A percentile compares a stretch with the other conserved stretches of the same genome.
Conservation (phyloP, 2,888 invertebrate species). For the Arctia plantaginis region DNA sequence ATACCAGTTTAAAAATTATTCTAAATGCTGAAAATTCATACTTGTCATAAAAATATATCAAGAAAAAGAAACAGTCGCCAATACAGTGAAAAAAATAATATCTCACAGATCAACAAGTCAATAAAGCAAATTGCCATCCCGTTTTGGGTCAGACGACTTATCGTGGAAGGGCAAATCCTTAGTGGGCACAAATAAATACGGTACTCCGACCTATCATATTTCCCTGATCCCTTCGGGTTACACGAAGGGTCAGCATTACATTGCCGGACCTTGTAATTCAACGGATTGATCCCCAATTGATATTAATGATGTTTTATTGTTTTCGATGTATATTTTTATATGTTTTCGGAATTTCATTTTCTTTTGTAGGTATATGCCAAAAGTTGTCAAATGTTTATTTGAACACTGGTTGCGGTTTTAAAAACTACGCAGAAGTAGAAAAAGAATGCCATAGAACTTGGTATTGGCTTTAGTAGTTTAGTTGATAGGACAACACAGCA, state of each 20-base stretch:
- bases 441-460: background rate
- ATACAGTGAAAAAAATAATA: constrained; percentile 50
- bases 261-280: constrained; percentile 64
- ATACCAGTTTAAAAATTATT: no score
- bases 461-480: background rate
- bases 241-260: constrained; percentile 79
- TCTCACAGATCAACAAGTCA: constrained; percentile 70
- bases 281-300: constrained; percentile 64
- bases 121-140: constrained; percentile 80
- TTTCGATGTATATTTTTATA: constrained; percentile 49
- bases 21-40: background rate
- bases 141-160: constrained; percentile 80
- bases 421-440: background rate
- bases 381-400: background rate
- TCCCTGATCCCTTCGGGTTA: constrained; percentile 79
- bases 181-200: constrained; percentile 84
- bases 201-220: constrained; percentile 76
- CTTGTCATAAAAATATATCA: background rate
- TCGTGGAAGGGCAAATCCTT: constrained; percentile 78
- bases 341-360: constrained; percentile 14
- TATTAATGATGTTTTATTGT: constrained; percentile 64
- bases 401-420: background rate
- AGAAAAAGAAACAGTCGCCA: background rate
- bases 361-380: background rate
- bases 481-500: no score